Evolutionary conservation across 53 echinoderm and acorn worm species (phyloP).

Genomic region (Mesocentrotus franciscanus): DNA sequence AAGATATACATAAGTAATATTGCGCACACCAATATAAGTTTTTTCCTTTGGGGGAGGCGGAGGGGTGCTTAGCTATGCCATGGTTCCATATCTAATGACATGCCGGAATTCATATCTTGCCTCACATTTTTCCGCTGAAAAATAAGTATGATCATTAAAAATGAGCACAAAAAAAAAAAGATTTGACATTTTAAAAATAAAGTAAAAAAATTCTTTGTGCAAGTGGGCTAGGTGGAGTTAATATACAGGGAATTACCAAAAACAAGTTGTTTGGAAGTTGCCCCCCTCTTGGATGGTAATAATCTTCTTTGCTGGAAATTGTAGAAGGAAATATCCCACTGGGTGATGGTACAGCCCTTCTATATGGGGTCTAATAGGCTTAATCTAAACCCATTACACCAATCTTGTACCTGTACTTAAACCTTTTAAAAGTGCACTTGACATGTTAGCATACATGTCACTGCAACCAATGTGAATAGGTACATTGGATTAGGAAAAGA

Average conservation of each 20-base stretch:
- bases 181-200: not conserved
- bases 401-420: not conserved
- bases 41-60: no score
- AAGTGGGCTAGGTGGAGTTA: not conserved
- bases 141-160: not conserved
- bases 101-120: not conserved
- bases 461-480: not conserved
- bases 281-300: conserved; percentile 33
- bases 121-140: not conserved
- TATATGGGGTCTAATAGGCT: not conserved
- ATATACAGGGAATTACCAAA: not conserved
- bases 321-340: not conserved
- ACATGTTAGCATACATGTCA: not conserved
- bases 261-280: conserved; percentile 42
- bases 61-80: no score
- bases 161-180: not conserved
- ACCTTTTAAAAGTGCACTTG: not conserved
- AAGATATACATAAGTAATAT: no score
- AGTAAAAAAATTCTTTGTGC: not conserved
- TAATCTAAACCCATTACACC: not conserved
- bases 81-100: no score
- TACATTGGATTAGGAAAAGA: not conserved
- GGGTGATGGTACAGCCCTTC: conserved; percentile 41
- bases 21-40: no score
- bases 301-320: conserved; percentile 42